phyloP scores from a whole-genome alignment of 2,113 vertebrate genomes.

The Peromyscus maniculatus region DNA sequence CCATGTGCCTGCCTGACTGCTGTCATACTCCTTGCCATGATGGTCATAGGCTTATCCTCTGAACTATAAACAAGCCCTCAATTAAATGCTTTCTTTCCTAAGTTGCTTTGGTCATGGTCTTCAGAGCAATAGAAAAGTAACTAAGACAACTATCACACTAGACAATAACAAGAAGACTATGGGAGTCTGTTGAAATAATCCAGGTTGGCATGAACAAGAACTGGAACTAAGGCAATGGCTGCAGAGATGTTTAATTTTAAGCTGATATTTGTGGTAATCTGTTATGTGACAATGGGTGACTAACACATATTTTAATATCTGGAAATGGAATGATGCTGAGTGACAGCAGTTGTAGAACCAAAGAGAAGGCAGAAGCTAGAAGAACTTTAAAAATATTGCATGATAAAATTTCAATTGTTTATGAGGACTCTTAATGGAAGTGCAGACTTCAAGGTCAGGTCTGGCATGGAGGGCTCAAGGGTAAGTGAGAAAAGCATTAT shows the following conservation, averaged over 20 bases:
- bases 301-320: not conserved
- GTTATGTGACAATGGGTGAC: not conserved
- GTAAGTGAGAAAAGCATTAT: not conserved
- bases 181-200: not conserved
- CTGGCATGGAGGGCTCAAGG: not conserved
- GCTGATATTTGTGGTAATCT: not conserved
- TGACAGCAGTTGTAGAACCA: not conserved
- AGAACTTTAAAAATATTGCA: conserved; percentile 21
- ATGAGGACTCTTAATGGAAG: not conserved
- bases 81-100: not conserved
- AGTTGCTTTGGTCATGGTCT: not conserved
- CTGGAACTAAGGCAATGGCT: not conserved
- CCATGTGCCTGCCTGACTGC: not conserved
- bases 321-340: not conserved
- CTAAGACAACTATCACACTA: not conserved
- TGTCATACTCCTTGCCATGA: not conserved
- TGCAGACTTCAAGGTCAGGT: not conserved
- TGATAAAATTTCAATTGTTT: conserved; percentile 3
- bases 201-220: not conserved
- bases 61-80: not conserved
- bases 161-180: not conserved
- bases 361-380: not conserved
- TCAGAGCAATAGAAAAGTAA: not conserved
- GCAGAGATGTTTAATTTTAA: not conserved
- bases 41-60: not conserved